Conservation (phyloP, 1,140 invertebrate species). For the Scaptomyza graminum region DNA sequence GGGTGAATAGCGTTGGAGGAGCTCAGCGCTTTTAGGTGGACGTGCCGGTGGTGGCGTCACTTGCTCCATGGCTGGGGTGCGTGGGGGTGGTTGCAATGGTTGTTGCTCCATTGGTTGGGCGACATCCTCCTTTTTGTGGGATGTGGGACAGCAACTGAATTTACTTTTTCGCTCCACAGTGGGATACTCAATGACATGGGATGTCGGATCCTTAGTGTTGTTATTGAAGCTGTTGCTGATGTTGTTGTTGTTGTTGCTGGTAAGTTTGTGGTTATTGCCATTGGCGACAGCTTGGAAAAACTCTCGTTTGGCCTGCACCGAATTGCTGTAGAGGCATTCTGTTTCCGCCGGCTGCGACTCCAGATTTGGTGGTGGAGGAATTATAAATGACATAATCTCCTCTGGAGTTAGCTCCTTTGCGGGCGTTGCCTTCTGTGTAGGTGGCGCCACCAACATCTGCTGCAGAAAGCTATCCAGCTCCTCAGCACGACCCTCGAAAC, state of each 20-base stretch:
- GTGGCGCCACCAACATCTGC: constrained; percentile 91
- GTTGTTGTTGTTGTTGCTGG: not conserved
- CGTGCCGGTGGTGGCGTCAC: constrained; percentile 84
- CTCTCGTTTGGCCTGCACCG: constrained; percentile 67
- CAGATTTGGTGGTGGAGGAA: constrained; percentile 89
- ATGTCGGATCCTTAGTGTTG: constrained; percentile 11
- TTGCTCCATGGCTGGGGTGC: constrained; percentile 84
- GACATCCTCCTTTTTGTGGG: constrained; percentile 79
- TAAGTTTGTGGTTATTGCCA: constrained; percentile 8
- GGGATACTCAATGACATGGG: constrained; percentile 87
- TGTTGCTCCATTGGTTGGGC: constrained; percentile 3
- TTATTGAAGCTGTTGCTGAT: constrained; percentile 4
- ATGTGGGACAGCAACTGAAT: constrained; percentile 88
- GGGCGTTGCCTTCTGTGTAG: constrained; percentile 88
- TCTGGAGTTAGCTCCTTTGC: constrained; percentile 90
- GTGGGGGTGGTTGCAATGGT: constrained; percentile 84
- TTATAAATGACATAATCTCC: constrained; percentile 91
- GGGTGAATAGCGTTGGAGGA: constrained; percentile 78
- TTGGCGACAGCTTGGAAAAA: constrained; percentile 71
- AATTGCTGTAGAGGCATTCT: constrained; percentile 78
- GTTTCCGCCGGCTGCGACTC: constrained; percentile 60
- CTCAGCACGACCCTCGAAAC: constrained; percentile 86
- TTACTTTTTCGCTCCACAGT: constrained; percentile 88
- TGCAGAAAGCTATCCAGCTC: constrained; percentile 92
- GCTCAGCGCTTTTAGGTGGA: constrained; percentile 86